phyloP scores from a whole-genome alignment of 2,797 vertebrate species.

The Jordanella pulchra region DNA sequence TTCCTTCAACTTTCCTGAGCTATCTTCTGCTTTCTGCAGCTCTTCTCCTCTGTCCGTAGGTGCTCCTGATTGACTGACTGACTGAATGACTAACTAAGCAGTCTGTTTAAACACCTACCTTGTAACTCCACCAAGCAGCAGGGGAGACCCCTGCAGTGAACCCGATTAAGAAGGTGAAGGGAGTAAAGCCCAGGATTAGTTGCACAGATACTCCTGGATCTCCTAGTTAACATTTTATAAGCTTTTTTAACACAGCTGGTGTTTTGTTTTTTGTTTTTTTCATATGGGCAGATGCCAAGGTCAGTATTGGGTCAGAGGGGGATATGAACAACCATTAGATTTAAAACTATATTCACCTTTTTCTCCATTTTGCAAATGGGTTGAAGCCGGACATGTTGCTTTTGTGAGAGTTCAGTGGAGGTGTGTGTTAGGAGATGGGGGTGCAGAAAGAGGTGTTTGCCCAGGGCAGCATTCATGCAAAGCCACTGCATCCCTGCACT shows the following conservation, averaged over 20 bases:
- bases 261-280: background rate
- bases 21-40: slow-evolving; percentile 41
- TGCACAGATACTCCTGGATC: background rate
- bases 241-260: background rate
- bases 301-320: background rate
- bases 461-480: background rate
- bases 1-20: slow-evolving; percentile 56
- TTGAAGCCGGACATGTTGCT: background rate
- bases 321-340: background rate
- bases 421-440: background rate
- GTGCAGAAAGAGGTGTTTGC: background rate
- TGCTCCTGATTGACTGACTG: slow-evolving; percentile 28
- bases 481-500: background rate
- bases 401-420: background rate
- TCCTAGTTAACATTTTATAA: background rate
- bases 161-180: slow-evolving; percentile 6
- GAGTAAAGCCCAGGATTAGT: background rate
- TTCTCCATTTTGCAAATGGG: background rate
- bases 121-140: slow-evolving; percentile 52
- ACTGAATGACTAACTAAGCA: slow-evolving; percentile 57
- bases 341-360: background rate
- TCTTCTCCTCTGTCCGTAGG: slow-evolving; percentile 26
- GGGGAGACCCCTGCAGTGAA: slow-evolving; percentile 32
- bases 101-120: slow-evolving; percentile 52
- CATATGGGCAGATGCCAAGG: slow-evolving; percentile 2